Evolutionary conservation across 1,140 invertebrate species (phyloP).

Genomic region (Calycopis cecrops): DNA sequence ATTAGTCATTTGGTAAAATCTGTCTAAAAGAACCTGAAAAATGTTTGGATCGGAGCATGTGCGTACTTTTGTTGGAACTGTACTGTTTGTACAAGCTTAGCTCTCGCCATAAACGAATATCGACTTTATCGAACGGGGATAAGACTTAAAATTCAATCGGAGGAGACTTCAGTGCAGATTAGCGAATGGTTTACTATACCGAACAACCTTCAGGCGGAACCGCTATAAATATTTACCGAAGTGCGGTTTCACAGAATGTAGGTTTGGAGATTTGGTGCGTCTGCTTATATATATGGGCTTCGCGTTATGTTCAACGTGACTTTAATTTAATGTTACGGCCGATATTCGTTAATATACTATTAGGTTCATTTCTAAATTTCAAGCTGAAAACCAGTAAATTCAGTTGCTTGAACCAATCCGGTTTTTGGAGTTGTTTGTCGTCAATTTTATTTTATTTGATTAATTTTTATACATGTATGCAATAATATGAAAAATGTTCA

Average conservation of each 20-base stretch:
- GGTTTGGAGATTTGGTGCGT: constrained; percentile 32
- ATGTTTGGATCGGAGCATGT: constrained; percentile 17
- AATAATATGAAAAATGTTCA: too few species aligned
- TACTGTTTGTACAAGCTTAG: constrained; percentile 6
- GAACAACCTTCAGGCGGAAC: constrained; percentile 26
- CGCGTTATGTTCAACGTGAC: neutral
- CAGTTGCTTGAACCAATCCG: too few species aligned
- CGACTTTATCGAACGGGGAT: neutral
- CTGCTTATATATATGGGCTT: constrained; percentile 8
- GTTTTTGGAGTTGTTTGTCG: too few species aligned
- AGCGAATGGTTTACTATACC: constrained; percentile 15
- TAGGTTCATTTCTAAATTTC: too few species aligned
- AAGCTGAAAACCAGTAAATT: too few species aligned
- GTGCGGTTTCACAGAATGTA: constrained; percentile 28
- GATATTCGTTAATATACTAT: neutral
- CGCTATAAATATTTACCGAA: constrained; percentile 47
- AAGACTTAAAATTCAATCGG: constrained; percentile 16
- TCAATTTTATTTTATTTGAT: too few species aligned
- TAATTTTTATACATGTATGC: too few species aligned
- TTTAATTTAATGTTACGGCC: neutral
- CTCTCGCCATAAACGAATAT: neutral
- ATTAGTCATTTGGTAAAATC: constrained; percentile 10
- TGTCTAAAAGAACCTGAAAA: constrained; percentile 29
- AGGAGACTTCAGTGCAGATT: constrained; percentile 4
- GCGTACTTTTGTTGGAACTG: constrained; percentile 6